Percentiles rank a stretch among this genome's conserved stretches.
These are phyloP conservation scores for Salminus brasiliensis DNA, from an alignment of 2,113 vertebrate species.

Conservation along the genomic window DNA sequence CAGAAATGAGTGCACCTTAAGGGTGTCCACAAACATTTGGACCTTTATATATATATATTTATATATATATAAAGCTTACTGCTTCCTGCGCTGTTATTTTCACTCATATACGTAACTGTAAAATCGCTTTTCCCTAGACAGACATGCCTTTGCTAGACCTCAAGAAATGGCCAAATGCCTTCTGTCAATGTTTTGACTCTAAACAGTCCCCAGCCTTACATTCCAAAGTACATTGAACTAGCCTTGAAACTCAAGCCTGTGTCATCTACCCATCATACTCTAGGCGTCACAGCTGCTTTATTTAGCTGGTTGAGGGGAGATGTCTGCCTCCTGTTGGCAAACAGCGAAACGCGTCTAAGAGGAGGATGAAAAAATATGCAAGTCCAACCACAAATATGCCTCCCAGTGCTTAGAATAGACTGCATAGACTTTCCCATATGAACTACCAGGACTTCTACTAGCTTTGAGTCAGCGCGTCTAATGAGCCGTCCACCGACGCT, in stretches of 20 bases:
- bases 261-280: constrained; percentile 31
- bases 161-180: not conserved
- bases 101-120: constrained; percentile 7
- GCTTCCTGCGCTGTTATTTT: constrained; percentile 5
- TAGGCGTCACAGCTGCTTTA: constrained; percentile 34
- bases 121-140: not conserved
- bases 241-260: not conserved
- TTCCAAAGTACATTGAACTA: constrained; percentile 16
- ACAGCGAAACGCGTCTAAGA: constrained; percentile 32
- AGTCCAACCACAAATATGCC: constrained; percentile 41
- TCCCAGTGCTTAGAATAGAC: constrained; percentile 14
- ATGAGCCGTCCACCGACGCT: not conserved
- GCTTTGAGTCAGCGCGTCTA: not conserved
- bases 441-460: not conserved
- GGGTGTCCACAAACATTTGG: no score
- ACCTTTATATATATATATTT: no score
- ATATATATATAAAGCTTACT: no score
- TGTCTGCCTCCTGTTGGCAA: constrained; percentile 33
- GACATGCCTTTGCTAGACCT: no score
- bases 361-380: constrained; percentile 16
- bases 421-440: not conserved
- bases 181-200: constrained; percentile 31
- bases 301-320: constrained; percentile 12
- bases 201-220: constrained; percentile 5
- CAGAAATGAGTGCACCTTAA: no score